Percentiles rank a stretch among this genome's conserved stretches.
phyloP scores from a whole-genome alignment of 2,797 vertebrate species.

The Eulemur rubriventer region DNA sequence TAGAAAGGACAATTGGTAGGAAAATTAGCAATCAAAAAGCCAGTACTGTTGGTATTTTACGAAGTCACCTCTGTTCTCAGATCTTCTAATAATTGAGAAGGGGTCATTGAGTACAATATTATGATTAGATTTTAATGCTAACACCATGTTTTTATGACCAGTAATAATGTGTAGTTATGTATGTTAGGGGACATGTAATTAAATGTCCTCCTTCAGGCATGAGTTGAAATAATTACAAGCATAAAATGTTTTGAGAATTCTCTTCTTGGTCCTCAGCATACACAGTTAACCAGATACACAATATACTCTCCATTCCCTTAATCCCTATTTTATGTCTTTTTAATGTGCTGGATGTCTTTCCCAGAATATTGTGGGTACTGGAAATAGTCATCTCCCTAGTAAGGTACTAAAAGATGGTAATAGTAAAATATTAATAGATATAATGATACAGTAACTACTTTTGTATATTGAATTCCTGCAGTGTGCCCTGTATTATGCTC shows the following conservation, averaged over 20 bases:
- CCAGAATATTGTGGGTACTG: neutral
- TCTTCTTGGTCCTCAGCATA: neutral
- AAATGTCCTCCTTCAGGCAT: slow-evolving; percentile 25
- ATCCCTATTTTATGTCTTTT: neutral
- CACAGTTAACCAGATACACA: neutral
- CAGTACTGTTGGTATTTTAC: slow-evolving; percentile 73
- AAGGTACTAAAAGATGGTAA: neutral
- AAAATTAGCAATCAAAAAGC: slow-evolving; percentile 71
- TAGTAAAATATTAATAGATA: neutral
- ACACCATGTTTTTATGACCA: slow-evolving; percentile 3
- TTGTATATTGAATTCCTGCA: neutral
- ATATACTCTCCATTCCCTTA: neutral
- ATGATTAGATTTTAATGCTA: neutral
- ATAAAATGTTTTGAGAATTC: slow-evolving; percentile 17
- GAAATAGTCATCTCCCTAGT: neutral
- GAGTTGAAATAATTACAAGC: neutral
- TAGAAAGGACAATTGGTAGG: neutral
- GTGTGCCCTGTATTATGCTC: neutral
- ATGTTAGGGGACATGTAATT: slow-evolving; percentile 13
- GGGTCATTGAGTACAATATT: neutral
- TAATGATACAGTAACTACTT: neutral
- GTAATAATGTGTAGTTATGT: neutral
- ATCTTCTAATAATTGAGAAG: neutral
- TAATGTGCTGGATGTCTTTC: neutral
- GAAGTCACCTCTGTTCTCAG: slow-evolving; percentile 1